Evolutionary conservation across 2,113 vertebrate species (phyloP), one percentile per base, ranked within the genome.

Genomic region (Leptodactylus fuscus): DNA sequence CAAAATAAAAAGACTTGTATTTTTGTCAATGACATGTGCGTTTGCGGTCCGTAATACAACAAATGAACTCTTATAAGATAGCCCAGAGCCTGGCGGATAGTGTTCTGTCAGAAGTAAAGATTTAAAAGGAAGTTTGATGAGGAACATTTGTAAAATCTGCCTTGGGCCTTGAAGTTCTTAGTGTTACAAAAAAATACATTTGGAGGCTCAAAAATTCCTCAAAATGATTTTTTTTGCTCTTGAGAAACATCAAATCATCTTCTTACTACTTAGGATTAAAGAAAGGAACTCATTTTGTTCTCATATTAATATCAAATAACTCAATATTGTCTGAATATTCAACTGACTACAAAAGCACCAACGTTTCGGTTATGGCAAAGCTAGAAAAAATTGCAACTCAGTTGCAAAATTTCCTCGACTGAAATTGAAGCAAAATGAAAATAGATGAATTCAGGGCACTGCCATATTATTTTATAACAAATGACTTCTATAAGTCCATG

Each of bases 111-210:
- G 84, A 86, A 85, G 75, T 53, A 70, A 55, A 46, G 34, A 78
- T 80, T 79, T 80, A 80, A 86, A 86, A 73, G 49, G 70, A 85
- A 86, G 84, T 67, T 22, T 86, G 76, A 81, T 86, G 76, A 81
- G 29, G 65, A 81, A 44, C 48, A 83, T 62, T 83, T 83, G 82
- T 74, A 53, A 83, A 83, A 73, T 80, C 18, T 81, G 83, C 83
- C 83, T 71, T 71, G 60, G 77, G 84, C 51, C 77, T 81, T 71
- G 65, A 86, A 81, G 84, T 73, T 48, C 16, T 34, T 51, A 71
- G 62, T 58, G 65, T 44, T 76, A 38, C 53, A 71, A 49, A 80
- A 85, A 71, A 79, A 79, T 67, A 49, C 18, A 55, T 85, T 83
- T 32, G 62, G 38, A 79, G 44, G 62, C 44, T 44, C 13, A 71